Conservation (phyloP, 2,888 invertebrate genomes). For the Tridacna crocea region DNA sequence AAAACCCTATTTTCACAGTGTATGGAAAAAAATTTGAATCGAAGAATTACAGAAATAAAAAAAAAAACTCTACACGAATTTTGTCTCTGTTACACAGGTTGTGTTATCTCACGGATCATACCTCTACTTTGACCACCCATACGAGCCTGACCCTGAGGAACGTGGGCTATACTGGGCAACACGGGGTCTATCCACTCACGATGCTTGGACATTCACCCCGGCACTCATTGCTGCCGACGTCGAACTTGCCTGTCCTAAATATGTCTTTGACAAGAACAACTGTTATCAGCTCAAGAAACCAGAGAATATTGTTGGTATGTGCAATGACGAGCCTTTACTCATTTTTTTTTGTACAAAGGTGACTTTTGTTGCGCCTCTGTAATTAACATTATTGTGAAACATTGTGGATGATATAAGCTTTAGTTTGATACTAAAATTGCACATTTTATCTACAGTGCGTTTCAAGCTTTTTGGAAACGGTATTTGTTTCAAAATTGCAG, state of each 20-base stretch:
- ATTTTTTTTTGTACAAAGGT: background rate
- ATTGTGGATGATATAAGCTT: no score
- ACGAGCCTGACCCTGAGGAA: slow-evolving; percentile 79
- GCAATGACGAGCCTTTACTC: background rate
- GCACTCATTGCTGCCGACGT: slow-evolving; percentile 65
- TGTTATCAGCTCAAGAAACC: slow-evolving; percentile 73
- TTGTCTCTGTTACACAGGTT: slow-evolving; percentile 67
- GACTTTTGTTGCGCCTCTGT: no score
- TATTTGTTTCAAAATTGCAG: no score
- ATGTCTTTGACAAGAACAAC: slow-evolving; percentile 51
- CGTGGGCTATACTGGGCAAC: slow-evolving; percentile 82
- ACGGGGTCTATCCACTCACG: slow-evolving; percentile 73
- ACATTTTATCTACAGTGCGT: no score
- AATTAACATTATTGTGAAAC: no score
- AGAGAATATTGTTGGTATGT: slow-evolving; percentile 78
- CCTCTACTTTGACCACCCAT: slow-evolving; percentile 78
- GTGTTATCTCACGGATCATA: slow-evolving; percentile 75
- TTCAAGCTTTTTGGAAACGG: no score
- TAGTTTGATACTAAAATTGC: no score
- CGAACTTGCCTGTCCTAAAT: slow-evolving; percentile 62
- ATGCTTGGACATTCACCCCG: slow-evolving; percentile 75
- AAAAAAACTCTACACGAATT: background rate
- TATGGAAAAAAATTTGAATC: no score
- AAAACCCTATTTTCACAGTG: no score
- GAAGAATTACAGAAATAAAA: no score